These are phyloP conservation scores for Mustelus asterias DNA, from an alignment of 2,113 vertebrate species.

Conservation along the genomic window DNA sequence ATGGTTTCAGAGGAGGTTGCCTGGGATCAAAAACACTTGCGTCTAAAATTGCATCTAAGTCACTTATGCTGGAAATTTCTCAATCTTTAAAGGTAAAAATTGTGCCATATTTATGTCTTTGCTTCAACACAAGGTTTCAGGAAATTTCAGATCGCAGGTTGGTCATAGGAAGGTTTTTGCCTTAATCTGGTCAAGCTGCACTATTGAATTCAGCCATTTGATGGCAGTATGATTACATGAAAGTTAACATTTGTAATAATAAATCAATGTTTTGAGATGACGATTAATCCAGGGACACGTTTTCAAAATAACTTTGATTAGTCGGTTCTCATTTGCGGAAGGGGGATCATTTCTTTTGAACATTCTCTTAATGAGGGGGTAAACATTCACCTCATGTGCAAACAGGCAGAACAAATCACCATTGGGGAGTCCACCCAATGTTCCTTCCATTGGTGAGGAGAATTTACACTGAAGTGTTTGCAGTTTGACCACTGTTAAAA, in stretches of 20 bases:
- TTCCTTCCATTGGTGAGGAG: background rate
- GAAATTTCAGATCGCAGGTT: background rate
- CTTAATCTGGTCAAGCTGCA: background rate
- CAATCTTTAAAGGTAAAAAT: background rate
- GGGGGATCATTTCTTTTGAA: background rate
- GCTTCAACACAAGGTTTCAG: background rate
- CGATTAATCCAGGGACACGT: background rate
- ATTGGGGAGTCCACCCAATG: background rate
- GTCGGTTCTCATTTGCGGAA: background rate
- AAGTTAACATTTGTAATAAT: background rate
- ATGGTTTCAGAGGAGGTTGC: background rate
- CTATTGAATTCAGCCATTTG: background rate
- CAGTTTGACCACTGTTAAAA: background rate
- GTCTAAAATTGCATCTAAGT: background rate
- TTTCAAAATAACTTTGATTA: background rate
- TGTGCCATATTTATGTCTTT: background rate
- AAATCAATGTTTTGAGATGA: constrained; percentile 21
- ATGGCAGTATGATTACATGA: constrained; percentile 30
- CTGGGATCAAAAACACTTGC: background rate
- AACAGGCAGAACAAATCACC: background rate
- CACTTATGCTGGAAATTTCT: background rate
- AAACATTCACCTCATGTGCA: background rate
- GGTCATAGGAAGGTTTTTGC: background rate
- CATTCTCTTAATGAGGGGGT: background rate
- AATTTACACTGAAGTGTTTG: background rate